A percentile compares a stretch with the other conserved stretches of the same genome.
Evolutionary conservation across 2,113 vertebrate genomes (phyloP).

Genomic region (Mus musculus): DNA sequence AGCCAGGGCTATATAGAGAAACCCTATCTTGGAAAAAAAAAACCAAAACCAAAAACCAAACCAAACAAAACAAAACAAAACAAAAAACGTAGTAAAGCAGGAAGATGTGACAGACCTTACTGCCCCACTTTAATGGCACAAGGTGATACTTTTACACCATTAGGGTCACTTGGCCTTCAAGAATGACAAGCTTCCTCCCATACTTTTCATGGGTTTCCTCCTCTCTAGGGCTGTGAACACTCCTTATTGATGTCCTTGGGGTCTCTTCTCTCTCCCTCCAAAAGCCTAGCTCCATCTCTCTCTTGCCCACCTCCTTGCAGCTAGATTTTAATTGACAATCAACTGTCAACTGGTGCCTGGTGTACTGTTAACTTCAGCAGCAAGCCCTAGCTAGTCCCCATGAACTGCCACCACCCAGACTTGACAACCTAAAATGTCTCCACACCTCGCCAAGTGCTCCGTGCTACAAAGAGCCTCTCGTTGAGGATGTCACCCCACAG

Average conservation of each 20-base stretch:
- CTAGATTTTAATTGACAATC: background rate
- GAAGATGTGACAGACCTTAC: background rate
- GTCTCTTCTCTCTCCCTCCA: background rate
- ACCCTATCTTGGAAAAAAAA: too few species aligned
- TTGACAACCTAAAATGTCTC: background rate
- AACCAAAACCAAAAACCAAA: too few species aligned
- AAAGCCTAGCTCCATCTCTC: background rate
- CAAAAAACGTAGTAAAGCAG: background rate
- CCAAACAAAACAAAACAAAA: too few species aligned
- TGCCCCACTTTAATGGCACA: background rate
- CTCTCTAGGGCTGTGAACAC: background rate
- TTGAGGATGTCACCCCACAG: background rate
- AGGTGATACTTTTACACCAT: background rate
- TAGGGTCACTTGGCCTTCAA: background rate
- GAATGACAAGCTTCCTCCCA: background rate
- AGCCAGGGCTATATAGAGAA: too few species aligned
- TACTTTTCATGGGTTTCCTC: background rate
- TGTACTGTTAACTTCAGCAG: background rate
- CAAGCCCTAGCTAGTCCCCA: background rate
- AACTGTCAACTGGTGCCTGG: background rate
- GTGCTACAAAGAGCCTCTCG: background rate
- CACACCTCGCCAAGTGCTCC: background rate
- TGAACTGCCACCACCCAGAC: background rate
- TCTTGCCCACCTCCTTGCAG: background rate
- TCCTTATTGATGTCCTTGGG: background rate